Evolutionary conservation across 2,888 invertebrate genomes (phyloP), one percentile per base, ranked within the genome.

Genomic region (Tetragonisca angustula): DNA sequence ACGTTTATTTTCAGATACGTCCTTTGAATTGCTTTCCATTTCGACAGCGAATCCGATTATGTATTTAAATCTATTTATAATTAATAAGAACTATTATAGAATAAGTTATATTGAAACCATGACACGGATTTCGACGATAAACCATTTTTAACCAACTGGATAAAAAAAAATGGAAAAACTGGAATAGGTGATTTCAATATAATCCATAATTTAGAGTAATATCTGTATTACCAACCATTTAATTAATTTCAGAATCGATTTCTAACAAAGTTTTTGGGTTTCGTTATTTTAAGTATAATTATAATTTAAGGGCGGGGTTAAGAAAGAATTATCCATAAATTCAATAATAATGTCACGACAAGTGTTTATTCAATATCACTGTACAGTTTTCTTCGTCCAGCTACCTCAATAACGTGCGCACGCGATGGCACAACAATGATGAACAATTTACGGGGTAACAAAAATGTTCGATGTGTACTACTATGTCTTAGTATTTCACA

Each of bases 311-410:
- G 61, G 62, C 32, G 21, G 81, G 86, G 84, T 77, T 54, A 49
- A 4, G 72, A 75, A 56, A 49, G 27, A 79, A 75, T n/a, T 15
- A 69, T 61, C 50, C 49, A 13, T 65, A 61, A 13, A 19, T 65
- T 71, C 52, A 77, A 75, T 49, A 77, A 81, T 75, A 61, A 86
- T 91, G 90, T 92, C 93, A 94, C 94, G 94, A 93, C 92, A 94
- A 92, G 91, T 94, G 93, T 94, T 94, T 94, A 94, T 94, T 94
- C 92, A 92, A 91, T 93, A 93, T 93, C 92, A 93, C 92, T 94
- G 93, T 94, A 94, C 94, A 94, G 91, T 91, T 92, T 93, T 92
- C 91, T 91, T 91, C 91, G 91, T 91, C 91, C 93, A 93, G 87
- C 92, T 91, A 91, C 91, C 91, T 92, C 87, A 92, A 93, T 90